Base-by-base conservation (phyloP, 2,888 invertebrate genomes). In the Incurvaria masculella region DNA sequence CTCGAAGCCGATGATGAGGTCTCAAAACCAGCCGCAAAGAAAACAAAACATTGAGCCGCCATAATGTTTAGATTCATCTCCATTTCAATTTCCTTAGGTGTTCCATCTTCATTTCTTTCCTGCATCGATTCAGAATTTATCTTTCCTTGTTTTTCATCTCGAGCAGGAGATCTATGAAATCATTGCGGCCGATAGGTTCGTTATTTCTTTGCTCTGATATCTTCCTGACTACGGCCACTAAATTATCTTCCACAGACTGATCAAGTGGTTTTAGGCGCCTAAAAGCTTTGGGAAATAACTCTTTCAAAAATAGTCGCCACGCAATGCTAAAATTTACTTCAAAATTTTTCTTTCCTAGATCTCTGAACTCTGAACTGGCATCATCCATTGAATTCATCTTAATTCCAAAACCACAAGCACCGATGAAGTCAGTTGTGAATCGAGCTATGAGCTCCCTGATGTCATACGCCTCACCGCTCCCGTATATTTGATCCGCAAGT, bases 21-120 rank as follows among this genome's bases (percentile, higher is more conserved):
- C 52, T 70, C 70, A 21, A 70, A 68, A 8, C 68, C 69, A 8
- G 69, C 68, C 4, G 63, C 66, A 41, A 69, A 69, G 53, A 69
- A 69, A 3, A 68, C 58, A 40, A 66, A 67, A n/a, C 66, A 63
- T 41, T 68, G 68, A 4, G 67, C 66, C 2, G 62, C 63, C 20
- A 68, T 59, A n/a, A 65, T 51, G 38, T 61, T 53, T 4, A 68
- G 63, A 4, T 63, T 63, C 46, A 68, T 48, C 48, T 66, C 65
- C 19, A 65, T 20, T 1, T 54, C 53, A 2, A 54, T 53, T 2
- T 48, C 51, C 19, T 58, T 63, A 0, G 67, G 62, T 6, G 45
- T 52, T 1, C 68, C 68, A 27, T 69, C 66, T 0, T 59, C 11
- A 38, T 62, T 62, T 75, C 4, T 16, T 8, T 55, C 59, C 43